A percentile compares a stretch with the other conserved stretches of the same genome.
These are phyloP conservation scores for Plagodis dolabraria DNA, from an alignment of 2,888 invertebrate species.

Conservation along the genomic window DNA sequence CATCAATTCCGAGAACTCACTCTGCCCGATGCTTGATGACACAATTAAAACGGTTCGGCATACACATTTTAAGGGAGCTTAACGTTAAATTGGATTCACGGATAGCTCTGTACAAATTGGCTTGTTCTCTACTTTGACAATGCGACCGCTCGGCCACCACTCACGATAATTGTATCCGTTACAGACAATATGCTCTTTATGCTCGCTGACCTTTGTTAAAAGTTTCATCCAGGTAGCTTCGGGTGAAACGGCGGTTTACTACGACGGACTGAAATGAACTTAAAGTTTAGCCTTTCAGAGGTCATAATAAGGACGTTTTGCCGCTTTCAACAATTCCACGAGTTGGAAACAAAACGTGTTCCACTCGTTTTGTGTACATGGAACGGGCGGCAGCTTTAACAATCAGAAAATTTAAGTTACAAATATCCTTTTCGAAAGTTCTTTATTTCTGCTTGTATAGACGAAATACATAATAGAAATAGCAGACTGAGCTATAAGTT, in stretches of 20 bases:
- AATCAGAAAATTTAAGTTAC: slow-evolving; percentile 2
- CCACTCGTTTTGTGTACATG: slow-evolving; percentile 15
- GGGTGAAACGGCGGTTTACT: slow-evolving; percentile 24
- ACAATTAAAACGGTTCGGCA: slow-evolving; percentile 33
- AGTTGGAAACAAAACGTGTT: slow-evolving; percentile 29
- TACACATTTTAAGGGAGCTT: slow-evolving; percentile 31
- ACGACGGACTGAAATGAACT: slow-evolving; percentile 23
- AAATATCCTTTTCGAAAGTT: too few species aligned
- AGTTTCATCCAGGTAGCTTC: slow-evolving; percentile 32
- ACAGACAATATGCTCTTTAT: slow-evolving; percentile 52
- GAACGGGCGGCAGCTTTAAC: slow-evolving; percentile 15
- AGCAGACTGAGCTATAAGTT: too few species aligned
- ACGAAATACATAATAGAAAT: too few species aligned
- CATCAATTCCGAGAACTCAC: slow-evolving; percentile 17
- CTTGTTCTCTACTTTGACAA: slow-evolving; percentile 51
- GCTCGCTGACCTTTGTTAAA: slow-evolving; percentile 47
- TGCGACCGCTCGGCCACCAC: slow-evolving; percentile 49
- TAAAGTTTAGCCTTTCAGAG: slow-evolving; percentile 29
- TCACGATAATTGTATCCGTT: slow-evolving; percentile 68
- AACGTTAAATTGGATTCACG: slow-evolving; percentile 52
- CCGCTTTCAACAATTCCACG: slow-evolving; percentile 23
- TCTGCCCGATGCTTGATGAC: slow-evolving; percentile 27
- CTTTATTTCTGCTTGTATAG: too few species aligned
- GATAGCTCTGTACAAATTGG: slow-evolving; percentile 55
- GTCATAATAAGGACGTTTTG: slow-evolving; percentile 34